phyloP scores from a whole-genome alignment of 2,888 invertebrate species.

The Brachypalpus laphriformis region DNA sequence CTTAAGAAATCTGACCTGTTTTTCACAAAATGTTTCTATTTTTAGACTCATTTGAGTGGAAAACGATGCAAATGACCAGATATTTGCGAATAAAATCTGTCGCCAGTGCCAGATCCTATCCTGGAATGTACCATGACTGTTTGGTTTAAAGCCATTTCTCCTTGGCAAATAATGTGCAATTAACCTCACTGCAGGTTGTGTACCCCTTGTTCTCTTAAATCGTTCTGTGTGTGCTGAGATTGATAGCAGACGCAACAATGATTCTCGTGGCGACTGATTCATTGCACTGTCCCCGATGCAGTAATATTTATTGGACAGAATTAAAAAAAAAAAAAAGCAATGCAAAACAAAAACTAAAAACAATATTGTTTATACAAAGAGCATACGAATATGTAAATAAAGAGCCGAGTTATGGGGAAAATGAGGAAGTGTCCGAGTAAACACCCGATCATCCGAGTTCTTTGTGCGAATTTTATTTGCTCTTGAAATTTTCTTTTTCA shows the following conservation, averaged over 20 bases:
- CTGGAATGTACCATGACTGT: neutral
- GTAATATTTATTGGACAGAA: neutral
- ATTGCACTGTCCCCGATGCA: slow-evolving; percentile 37
- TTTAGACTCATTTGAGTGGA: neutral
- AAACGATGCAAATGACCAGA: neutral
- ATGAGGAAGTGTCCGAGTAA: slow-evolving; percentile 19
- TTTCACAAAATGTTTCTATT: slow-evolving; percentile 6
- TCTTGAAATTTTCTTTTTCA: neutral
- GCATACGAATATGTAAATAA: slow-evolving; percentile 1
- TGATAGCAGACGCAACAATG: too few species aligned
- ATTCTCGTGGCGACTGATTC: neutral
- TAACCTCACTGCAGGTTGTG: slow-evolving; percentile 58
- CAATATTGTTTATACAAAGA: neutral
- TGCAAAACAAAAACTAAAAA: too few species aligned
- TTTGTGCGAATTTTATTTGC: slow-evolving; percentile 18
- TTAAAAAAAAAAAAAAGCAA: neutral
- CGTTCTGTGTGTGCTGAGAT: slow-evolving; percentile 1
- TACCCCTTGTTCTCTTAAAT: slow-evolving; percentile 30
- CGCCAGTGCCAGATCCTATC: neutral
- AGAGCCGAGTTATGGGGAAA: neutral
- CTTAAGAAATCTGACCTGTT: slow-evolving; percentile 10
- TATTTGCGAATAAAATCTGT: slow-evolving; percentile 19
- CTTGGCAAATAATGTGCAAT: slow-evolving; percentile 31
- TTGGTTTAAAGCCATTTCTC: slow-evolving; percentile 1
- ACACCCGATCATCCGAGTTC: slow-evolving; percentile 4